Evolutionary conservation across 1,140 invertebrate species (phyloP).

Genomic region (Caenorhabditis briggsae): DNA sequence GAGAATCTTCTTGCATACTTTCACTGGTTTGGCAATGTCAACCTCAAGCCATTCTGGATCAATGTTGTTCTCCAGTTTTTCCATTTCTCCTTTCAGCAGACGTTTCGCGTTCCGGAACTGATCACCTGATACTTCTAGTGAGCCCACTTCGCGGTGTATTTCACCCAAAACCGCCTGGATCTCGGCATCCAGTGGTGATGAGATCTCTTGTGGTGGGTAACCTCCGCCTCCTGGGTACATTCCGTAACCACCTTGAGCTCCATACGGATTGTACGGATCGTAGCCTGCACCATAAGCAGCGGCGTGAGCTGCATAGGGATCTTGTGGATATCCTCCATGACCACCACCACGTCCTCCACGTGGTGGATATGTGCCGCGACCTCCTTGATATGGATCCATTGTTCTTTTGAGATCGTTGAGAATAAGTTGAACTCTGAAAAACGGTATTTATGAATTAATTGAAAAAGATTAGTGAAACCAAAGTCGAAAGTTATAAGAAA

Average conservation of each 20-base stretch:
- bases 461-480: too few species aligned
- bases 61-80: slow-evolving; percentile 66
- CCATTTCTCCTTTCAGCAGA: slow-evolving; percentile 61
- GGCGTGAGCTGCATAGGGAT: neutral
- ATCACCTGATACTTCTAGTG: slow-evolving; percentile 64
- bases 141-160: slow-evolving; percentile 63
- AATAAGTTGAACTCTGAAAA: neutral
- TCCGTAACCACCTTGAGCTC: slow-evolving; percentile 46
- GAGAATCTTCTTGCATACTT: slow-evolving; percentile 67
- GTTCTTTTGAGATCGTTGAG: neutral
- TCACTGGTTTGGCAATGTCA: slow-evolving; percentile 67
- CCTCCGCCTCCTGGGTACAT: slow-evolving; percentile 37
- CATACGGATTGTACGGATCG: slow-evolving; percentile 51
- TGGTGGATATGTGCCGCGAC: neutral
- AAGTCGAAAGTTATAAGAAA: too few species aligned
- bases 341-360: slow-evolving; percentile 20
- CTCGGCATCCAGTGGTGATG: slow-evolving; percentile 66
- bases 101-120: slow-evolving; percentile 68
- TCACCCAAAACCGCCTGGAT: slow-evolving; percentile 67
- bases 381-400: slow-evolving; percentile 54
- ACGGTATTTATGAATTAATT: too few species aligned
- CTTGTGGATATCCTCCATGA: slow-evolving; percentile 29
- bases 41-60: slow-evolving; percentile 70
- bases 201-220: slow-evolving; percentile 34
- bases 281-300: slow-evolving; percentile 51